Conservation (phyloP, 2,888 invertebrate species). For the Andrena fulva region DNA sequence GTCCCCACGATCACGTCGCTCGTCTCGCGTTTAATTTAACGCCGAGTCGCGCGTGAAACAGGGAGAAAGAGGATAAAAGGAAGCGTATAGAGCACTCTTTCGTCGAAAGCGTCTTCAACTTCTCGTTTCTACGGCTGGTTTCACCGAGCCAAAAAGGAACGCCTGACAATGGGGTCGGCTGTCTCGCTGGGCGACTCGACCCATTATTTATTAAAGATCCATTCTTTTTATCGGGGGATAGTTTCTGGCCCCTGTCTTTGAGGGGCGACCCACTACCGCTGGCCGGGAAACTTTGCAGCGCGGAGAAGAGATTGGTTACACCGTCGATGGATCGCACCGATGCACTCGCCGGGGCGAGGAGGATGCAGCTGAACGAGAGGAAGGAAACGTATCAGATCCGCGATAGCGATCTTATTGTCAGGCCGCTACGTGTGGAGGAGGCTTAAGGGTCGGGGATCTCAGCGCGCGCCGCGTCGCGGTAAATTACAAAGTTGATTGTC, state of each 20-base stretch:
- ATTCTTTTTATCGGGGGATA: conserved; percentile 71
- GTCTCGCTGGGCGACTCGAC: conserved; percentile 60
- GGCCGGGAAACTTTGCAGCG: conserved; percentile 76
- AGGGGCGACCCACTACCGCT: conserved; percentile 29
- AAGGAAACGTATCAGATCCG: conserved; percentile 11
- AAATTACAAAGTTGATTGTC: conserved; percentile 51
- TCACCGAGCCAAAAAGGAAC: conserved; percentile 62
- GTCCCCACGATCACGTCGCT: not conserved
- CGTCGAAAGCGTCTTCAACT: conserved; percentile 67
- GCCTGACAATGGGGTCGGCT: conserved; percentile 65
- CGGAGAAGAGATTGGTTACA: conserved; percentile 61
- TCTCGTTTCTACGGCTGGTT: conserved; percentile 64
- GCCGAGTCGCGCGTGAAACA: conserved; percentile 7
- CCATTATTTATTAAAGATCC: conserved; percentile 74
- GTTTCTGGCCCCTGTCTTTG: conserved; percentile 58
- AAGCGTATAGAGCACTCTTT: conserved; percentile 50
- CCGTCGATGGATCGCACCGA: conserved; percentile 8
- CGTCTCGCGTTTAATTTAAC: conserved; percentile 9
- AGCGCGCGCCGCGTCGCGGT: conserved; percentile 17
- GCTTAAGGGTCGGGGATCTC: conserved; percentile 29
- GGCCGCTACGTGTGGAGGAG: conserved; percentile 33
- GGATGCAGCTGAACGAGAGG: not conserved
- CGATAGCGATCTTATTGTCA: conserved; percentile 39
- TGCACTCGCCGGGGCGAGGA: not conserved
- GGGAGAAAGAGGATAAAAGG: not conserved